Evolutionary conservation across 2,113 vertebrate genomes (phyloP), one percentile per base, ranked within the genome.

Genomic region (Zonotrichia leucophrys): DNA sequence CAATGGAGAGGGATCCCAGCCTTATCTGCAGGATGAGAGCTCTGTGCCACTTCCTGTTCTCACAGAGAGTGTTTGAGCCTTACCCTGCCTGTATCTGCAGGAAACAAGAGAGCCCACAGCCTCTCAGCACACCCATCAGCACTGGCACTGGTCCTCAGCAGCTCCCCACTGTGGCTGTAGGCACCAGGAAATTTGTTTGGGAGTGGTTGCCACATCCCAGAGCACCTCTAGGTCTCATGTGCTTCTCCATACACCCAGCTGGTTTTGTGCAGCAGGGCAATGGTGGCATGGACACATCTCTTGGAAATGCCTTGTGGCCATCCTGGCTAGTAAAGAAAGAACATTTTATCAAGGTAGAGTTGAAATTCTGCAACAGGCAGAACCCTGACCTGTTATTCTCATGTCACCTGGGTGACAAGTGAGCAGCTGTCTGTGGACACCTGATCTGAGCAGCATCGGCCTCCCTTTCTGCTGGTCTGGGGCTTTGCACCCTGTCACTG

Each of bases 401-500:
- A 1, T 90, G 60, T 83, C 83, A 70, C 68, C 47, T 63, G 23
- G n/a, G 68, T 80, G 85, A 83, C 63, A 77, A 62, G 67, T 1
- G 3, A 85, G 50, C 85, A 91, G 82, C 82, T 96, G 92, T 83
- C 64, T 5, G 7, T 67, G 50, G 79, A 86, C 47, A 88, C 75
- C 82, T 3, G 68, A 74, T 90, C 90, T 91, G 82, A 94, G 70
- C 28, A 83, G 58, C n/a, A 12, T 64, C 74, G 81, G 81, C 81
- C 67, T 75, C 81, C 41, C 52, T 78, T 82, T 95, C 69, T 62
- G 7, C 14, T 88, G 72, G 75, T 62, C 60, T 90, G 64, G 82
- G 64, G 64, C 76, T 95, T 90, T 96, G 64, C 1, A 1, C 76
- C 83, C 68, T 92, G 93, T 95, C 93, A 63, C 21, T 91, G 93